Percentiles rank a stretch among this genome's conserved stretches.
Conservation (phyloP, 2,113 vertebrate genomes). For the Dipodomys ordii region DNA sequence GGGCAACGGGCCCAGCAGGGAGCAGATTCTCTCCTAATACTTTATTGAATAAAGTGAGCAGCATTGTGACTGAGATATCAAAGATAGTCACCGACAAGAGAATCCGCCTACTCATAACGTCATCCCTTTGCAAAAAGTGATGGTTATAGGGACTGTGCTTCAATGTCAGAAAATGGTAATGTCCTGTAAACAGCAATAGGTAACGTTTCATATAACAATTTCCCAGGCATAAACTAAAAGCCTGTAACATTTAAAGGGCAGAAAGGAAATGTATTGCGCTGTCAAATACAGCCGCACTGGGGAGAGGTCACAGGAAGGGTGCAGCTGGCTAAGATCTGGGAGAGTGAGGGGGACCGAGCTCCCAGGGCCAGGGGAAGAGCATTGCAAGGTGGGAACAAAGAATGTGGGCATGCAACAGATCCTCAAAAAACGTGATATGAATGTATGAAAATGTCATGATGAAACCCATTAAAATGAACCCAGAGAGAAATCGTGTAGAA, state of each 20-base stretch:
- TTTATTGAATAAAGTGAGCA: constrained; percentile 35
- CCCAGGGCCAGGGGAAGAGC: background rate
- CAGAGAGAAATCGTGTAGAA: too few species aligned
- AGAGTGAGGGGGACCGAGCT: background rate
- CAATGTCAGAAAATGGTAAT: background rate
- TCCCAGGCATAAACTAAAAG: background rate
- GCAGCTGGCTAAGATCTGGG: accelerated
- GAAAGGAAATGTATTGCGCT: background rate
- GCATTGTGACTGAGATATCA: background rate
- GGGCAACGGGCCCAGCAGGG: constrained; percentile 51
- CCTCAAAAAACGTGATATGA: too few species aligned
- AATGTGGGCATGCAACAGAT: background rate
- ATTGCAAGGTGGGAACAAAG: background rate
- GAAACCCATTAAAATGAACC: too few species aligned
- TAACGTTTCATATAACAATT: background rate
- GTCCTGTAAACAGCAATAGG: background rate
- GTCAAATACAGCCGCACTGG: background rate
- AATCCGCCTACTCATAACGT: background rate
- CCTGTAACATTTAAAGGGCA: background rate
- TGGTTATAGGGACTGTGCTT: too few species aligned
- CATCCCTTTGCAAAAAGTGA: background rate
- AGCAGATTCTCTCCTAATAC: constrained; percentile 41
- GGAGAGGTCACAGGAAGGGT: background rate
- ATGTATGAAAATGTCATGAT: too few species aligned
- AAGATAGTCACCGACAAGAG: too few species aligned